A percentile compares a stretch with the other conserved stretches of the same genome.
These are phyloP conservation scores for Napeogenes sylphis DNA, from an alignment of 2,888 invertebrate species.

Conservation along the genomic window DNA sequence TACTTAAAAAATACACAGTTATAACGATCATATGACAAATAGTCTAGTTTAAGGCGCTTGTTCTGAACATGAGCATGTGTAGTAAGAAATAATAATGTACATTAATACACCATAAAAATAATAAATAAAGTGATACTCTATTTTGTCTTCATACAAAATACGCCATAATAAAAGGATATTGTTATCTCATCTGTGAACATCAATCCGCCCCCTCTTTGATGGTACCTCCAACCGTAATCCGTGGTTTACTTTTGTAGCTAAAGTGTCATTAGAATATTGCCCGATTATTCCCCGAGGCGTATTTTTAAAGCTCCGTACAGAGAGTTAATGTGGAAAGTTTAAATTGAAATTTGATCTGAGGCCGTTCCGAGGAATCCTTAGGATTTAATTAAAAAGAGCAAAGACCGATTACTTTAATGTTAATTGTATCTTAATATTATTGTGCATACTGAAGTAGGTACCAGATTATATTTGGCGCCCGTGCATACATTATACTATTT, in stretches of 20 bases:
- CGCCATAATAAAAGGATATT: too few species aligned
- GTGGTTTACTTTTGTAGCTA: conserved; percentile 35
- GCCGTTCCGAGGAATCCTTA: conserved; percentile 32
- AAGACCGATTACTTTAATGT: conserved; percentile 21
- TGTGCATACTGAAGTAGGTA: conserved; percentile 14
- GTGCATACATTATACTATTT: too few species aligned
- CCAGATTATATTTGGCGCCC: too few species aligned
- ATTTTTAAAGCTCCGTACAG: conserved; percentile 57
- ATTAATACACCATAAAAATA: too few species aligned
- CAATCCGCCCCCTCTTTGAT: not conserved
- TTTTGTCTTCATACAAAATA: too few species aligned
- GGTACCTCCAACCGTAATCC: conserved; percentile 29
- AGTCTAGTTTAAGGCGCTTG: too few species aligned
- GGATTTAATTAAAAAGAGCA: conserved; percentile 33
- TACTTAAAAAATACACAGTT: too few species aligned
- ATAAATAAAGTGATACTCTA: too few species aligned
- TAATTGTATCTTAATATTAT: conserved; percentile 2
- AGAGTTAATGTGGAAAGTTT: conserved; percentile 63
- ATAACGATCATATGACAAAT: too few species aligned
- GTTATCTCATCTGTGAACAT: not conserved
- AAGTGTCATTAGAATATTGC: conserved; percentile 40
- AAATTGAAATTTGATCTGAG: conserved; percentile 70
- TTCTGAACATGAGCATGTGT: too few species aligned
- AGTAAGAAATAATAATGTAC: too few species aligned
- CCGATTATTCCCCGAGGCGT: conserved; percentile 53